Percentiles rank a stretch among this genome's conserved stretches.
Conservation (phyloP, 2,113 vertebrate species). For the Aramus guarauna region DNA sequence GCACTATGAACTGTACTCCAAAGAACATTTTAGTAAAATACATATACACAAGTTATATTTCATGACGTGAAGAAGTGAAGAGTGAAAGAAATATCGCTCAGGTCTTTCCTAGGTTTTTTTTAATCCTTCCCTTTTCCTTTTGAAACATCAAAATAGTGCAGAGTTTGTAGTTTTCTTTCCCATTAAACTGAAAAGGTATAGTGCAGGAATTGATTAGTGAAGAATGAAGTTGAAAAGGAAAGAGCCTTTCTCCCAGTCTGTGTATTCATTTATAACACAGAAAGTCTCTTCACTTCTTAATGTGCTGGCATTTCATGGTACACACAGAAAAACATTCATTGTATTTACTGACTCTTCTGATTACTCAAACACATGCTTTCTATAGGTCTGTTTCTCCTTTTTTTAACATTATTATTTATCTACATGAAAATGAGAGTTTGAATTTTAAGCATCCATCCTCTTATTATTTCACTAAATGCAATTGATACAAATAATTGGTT, state of each 20-base stretch:
- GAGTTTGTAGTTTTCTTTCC: constrained; percentile 3
- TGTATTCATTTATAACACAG: not conserved
- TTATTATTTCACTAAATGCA: not conserved
- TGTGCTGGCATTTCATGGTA: not conserved
- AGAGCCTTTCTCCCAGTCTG: not conserved
- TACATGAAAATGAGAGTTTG: not conserved
- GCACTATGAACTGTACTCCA: not conserved
- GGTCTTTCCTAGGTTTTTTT: not conserved
- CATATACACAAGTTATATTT: not conserved
- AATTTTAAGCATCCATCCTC: not conserved
- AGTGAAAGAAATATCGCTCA: not conserved
- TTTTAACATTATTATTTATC: not conserved
- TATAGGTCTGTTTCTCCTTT: not conserved
- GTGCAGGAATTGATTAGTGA: not conserved
- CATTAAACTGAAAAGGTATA: not conserved
- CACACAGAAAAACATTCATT: not conserved
- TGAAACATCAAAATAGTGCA: not conserved
- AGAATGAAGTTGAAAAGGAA: not conserved
- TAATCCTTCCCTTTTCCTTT: not conserved
- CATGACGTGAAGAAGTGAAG: not conserved
- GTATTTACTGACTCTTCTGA: not conserved
- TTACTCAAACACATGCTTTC: not conserved
- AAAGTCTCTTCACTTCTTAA: not conserved
- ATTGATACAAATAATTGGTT: not conserved
- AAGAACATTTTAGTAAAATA: not conserved